Evolutionary conservation across 2,797 vertebrate species (phyloP), one percentile per base, ranked within the genome.

Genomic region (Balearica regulorum): DNA sequence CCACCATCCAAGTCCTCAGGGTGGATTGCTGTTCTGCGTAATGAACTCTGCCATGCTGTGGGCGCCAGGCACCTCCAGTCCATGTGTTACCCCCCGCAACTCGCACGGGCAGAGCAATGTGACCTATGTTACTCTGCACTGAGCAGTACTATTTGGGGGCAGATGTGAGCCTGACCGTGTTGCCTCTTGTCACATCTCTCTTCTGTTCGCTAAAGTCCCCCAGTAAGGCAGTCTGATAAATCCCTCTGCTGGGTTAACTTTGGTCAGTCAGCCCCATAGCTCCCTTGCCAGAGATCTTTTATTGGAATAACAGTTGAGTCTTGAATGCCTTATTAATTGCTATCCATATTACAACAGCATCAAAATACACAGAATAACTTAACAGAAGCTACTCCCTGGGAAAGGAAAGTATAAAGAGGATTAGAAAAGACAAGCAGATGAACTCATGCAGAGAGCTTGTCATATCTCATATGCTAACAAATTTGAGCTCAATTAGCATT

Each of bases 381-480:
- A 60, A 82, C 43, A 89, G 81, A 87, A 80, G 41, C 68, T 80
- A 83, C 62, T 95, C 78, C 75, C 68, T 80, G 80, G 78, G 64
- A 95, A 83, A 75, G 57, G 33, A 37, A 80, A 82, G 41, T 73
- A 53, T 70, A 77, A 92, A 94, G 89, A 83, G 78, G 90, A 96
- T 96, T 97, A 91, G 86, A 94, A 92, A 93, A 96, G 91, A 94
- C 89, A 96, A 85, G 92, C 69, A 89, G 78, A 94, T 80, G 81
- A 95, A 87, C 60, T 91, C 93, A 84, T 54, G 92, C 84, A 87
- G 94, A 83, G 92, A 87, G 29, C 81, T 90, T 96, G 94, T 87
- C 92, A 68, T 91, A 85, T 80, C 83, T 96, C 93, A 92, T 87
- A 91, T 86, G 88, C 88, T 95, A 86, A 81, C 61, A 91, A 93